phyloP scores from a whole-genome alignment of 2,888 invertebrate genomes.

The Lycaena phlaeas region DNA sequence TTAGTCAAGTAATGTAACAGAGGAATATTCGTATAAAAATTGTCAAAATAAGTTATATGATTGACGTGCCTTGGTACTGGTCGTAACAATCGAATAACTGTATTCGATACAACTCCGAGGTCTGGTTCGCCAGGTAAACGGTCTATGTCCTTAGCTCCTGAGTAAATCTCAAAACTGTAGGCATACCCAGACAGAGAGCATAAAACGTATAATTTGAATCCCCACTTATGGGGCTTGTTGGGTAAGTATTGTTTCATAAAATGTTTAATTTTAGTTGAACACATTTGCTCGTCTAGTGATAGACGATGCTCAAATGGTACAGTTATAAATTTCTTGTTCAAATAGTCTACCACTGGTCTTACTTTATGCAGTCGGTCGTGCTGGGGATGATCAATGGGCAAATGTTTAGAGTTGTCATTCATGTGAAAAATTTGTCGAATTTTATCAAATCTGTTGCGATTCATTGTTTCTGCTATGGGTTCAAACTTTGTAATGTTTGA shows the following conservation, averaged over 20 bases:
- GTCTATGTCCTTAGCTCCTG: conserved; percentile 19
- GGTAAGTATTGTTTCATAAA: conserved; percentile 21
- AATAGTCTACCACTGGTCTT: conserved; percentile 26
- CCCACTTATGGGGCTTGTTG: conserved; percentile 10
- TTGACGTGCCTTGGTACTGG: conserved; percentile 20
- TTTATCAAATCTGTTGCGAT: conserved; percentile 26
- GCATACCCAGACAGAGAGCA: conserved; percentile 22
- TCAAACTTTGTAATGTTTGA: conserved; percentile 23
- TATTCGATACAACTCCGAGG: conserved; percentile 19
- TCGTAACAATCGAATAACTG: conserved; percentile 19
- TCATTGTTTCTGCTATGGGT: conserved; percentile 24
- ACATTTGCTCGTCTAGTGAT: conserved; percentile 23
- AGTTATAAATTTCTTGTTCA: conserved; percentile 20
- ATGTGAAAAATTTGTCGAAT: conserved; percentile 24
- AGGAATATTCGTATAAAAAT: conserved; percentile 29
- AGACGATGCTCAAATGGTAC: conserved; percentile 21
- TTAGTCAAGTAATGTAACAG: conserved; percentile 26
- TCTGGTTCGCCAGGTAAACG: conserved; percentile 22
- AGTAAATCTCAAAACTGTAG: conserved; percentile 24
- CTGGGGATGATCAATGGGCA: conserved; percentile 22
- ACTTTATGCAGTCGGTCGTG: conserved; percentile 23
- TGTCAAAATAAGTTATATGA: conserved; percentile 28
- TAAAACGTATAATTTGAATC: conserved; percentile 19
- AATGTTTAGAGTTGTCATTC: conserved; percentile 24
- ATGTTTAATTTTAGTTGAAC: conserved; percentile 21